Evolutionary conservation across 2,888 invertebrate genomes (phyloP).

Genomic region (Matsumyia berberina): DNA sequence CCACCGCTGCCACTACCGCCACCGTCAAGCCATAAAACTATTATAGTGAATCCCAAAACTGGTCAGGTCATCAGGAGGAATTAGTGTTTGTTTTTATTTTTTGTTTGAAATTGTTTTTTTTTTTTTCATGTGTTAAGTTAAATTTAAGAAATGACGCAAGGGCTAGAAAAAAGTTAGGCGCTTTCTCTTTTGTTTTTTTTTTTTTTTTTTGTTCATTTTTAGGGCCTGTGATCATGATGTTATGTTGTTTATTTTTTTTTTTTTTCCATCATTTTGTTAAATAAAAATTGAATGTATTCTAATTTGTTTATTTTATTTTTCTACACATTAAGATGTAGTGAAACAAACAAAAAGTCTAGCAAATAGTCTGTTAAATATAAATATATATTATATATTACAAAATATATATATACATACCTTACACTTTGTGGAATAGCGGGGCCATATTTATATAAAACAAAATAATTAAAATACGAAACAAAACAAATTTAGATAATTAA

Average conservation of each 20-base stretch:
- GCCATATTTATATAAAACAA: slow-evolving; percentile 81
- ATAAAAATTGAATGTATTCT: slow-evolving; percentile 46
- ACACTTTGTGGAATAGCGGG: slow-evolving; percentile 84
- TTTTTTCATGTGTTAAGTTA: slow-evolving; percentile 44
- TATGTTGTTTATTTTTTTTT: slow-evolving; percentile 55
- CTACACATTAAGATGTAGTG: slow-evolving; percentile 38
- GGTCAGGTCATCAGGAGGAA: slow-evolving; percentile 84
- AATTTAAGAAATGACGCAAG: slow-evolving; percentile 54
- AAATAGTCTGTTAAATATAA: slow-evolving; percentile 69
- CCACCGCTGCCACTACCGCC: slow-evolving; percentile 59
- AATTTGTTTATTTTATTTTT: slow-evolving; percentile 37
- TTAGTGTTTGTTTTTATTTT: slow-evolving; percentile 78
- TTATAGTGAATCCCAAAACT: slow-evolving; percentile 84
- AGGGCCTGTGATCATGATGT: slow-evolving; percentile 63
- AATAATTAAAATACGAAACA: slow-evolving; percentile 47
- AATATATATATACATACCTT: slow-evolving; percentile 70
- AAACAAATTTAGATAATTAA: slow-evolving; percentile 63
- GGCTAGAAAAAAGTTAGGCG: slow-evolving; percentile 38
- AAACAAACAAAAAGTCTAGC: slow-evolving; percentile 66
- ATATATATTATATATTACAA: slow-evolving; percentile 50
- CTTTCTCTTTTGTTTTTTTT: slow-evolving; percentile 43
- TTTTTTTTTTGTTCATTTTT: slow-evolving; percentile 29
- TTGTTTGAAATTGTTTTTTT: slow-evolving; percentile 34
- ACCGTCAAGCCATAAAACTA: slow-evolving; percentile 81
- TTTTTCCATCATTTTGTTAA: slow-evolving; percentile 35